These are phyloP conservation scores for Catajapyx aquilonaris DNA, from an alignment of 1,140 invertebrate species.

Conservation along the genomic window DNA sequence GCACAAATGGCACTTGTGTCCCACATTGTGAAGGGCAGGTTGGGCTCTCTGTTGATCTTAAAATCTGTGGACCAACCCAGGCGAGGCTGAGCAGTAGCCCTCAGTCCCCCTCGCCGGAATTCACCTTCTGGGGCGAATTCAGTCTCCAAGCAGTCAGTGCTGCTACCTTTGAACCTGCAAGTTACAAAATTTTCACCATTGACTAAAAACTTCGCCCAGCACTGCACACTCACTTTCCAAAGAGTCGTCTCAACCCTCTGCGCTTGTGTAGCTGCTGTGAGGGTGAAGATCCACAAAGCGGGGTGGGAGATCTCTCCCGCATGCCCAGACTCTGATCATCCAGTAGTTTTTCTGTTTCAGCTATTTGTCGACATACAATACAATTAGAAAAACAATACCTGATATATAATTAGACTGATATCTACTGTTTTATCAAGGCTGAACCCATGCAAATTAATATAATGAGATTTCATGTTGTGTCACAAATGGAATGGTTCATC, in stretches of 20 bases:
- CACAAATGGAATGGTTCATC: too few species aligned
- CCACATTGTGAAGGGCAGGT: slow-evolving; percentile 50
- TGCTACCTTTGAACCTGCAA: too few species aligned
- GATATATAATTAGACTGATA: too few species aligned
- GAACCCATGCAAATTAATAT: too few species aligned
- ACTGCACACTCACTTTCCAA: slow-evolving; percentile 36
- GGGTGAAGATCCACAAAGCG: slow-evolving; percentile 19
- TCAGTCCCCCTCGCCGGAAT: slow-evolving; percentile 44
- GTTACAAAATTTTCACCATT: too few species aligned
- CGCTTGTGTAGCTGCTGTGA: slow-evolving; percentile 29
- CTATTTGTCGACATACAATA: too few species aligned
- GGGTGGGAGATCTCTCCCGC: slow-evolving; percentile 6
- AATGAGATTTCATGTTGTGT: too few species aligned
- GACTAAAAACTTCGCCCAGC: too few species aligned
- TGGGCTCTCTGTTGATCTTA: slow-evolving; percentile 16
- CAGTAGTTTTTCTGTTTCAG: slow-evolving; percentile 42
- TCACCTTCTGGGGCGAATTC: slow-evolving; percentile 32
- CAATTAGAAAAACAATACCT: too few species aligned
- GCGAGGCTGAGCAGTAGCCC: slow-evolving; percentile 53
- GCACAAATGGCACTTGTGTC: slow-evolving; percentile 59
- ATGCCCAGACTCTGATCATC: slow-evolving; percentile 17
- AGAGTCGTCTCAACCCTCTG: slow-evolving; percentile 38
- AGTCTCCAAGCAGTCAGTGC: slow-evolving; percentile 41
- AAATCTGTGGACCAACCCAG: slow-evolving; percentile 38
- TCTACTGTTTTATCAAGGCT: too few species aligned